A percentile compares a stretch with the other conserved stretches of the same genome.
These are phyloP conservation scores for Larimichthys crocea DNA, from an alignment of 2,113 vertebrate species.

Conservation along the genomic window DNA sequence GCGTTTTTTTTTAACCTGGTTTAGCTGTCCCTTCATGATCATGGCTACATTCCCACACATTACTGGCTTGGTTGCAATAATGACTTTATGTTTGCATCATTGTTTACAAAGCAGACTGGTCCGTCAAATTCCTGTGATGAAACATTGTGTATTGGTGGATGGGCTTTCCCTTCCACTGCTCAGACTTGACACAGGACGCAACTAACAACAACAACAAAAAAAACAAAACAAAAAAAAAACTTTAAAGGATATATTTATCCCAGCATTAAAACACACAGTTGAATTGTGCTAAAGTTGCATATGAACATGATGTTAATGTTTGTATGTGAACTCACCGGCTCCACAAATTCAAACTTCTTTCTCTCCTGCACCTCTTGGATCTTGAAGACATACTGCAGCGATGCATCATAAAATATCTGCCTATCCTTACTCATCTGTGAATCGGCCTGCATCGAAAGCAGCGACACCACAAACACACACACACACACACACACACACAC, in stretches of 20 bases:
- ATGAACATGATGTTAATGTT: not conserved
- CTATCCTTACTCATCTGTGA: constrained; percentile 94
- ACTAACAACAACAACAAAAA: no score
- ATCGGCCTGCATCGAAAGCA: constrained; percentile 88
- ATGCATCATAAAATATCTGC: constrained; percentile 96
- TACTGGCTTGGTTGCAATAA: constrained; percentile 24
- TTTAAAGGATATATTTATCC: not conserved
- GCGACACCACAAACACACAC: not conserved
- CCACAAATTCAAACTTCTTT: constrained; percentile 99
- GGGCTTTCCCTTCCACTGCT: not conserved
- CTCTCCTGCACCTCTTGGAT: constrained; percentile 99
- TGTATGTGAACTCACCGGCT: constrained; percentile 87
- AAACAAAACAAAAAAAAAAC: constrained; percentile 2
- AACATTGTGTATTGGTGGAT: not conserved
- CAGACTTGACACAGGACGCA: not conserved
- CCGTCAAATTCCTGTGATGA: constrained; percentile 15
- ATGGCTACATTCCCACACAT: not conserved
- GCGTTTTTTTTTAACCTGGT: constrained; percentile 40
- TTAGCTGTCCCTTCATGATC: constrained; percentile 17
- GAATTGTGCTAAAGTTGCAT: not conserved
- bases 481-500: no score
- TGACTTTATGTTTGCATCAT: constrained; percentile 24
- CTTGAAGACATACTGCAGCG: constrained; percentile 98
- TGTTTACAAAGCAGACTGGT: constrained; percentile 24
- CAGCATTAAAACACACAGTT: not conserved